Conservation (phyloP, 2,888 invertebrate species). For the Timema cristinae region DNA sequence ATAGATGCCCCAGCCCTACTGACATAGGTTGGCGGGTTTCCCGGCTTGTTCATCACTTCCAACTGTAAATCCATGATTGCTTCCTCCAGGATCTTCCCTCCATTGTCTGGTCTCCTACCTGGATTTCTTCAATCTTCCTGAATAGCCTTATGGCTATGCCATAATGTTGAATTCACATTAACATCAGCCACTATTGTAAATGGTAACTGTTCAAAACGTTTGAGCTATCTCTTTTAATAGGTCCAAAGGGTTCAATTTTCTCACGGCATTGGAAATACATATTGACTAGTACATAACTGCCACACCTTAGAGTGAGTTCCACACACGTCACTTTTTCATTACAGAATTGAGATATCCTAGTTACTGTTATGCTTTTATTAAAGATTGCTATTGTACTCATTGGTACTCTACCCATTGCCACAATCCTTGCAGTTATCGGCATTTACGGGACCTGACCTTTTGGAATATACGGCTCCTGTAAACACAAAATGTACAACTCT, state of each 20-base stretch:
- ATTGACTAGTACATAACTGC: background rate
- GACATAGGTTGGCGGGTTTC: background rate
- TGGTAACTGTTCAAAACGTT: background rate
- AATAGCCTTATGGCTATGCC: background rate
- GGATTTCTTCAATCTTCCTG: too few species aligned
- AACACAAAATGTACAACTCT: background rate
- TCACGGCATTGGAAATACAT: background rate
- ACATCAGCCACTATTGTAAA: background rate
- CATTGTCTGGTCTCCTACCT: background rate
- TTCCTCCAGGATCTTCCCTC: background rate
- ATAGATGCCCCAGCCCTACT: background rate
- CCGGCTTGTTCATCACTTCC: background rate
- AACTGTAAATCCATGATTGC: background rate
- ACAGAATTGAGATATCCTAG: too few species aligned
- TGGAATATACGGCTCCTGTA: background rate
- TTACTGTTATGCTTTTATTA: too few species aligned
- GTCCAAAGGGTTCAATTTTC: too few species aligned
- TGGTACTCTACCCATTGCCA: background rate
- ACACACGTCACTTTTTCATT: background rate
- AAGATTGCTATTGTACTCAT: too few species aligned
- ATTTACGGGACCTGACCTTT: background rate
- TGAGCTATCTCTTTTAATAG: background rate
- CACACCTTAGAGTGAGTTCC: background rate
- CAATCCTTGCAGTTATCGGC: background rate
- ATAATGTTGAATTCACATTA: conserved; percentile 6